phyloP scores from a whole-genome alignment of 1,140 invertebrate species.

The Daktulosphaira vitifoliae region DNA sequence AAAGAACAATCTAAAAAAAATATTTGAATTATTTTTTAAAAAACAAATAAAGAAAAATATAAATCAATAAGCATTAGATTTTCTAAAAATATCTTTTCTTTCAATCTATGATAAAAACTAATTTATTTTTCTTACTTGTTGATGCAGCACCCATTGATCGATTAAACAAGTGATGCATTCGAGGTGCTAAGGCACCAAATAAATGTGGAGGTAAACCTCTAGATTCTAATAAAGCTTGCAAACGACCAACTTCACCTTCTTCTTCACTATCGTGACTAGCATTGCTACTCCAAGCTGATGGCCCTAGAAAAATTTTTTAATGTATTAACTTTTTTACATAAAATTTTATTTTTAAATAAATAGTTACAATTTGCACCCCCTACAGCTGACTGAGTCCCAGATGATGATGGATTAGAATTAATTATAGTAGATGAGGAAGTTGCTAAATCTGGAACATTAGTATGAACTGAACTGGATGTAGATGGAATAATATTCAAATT shows the following conservation, averaged over 20 bases:
- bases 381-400: conserved; percentile 14
- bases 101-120: neutral
- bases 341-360: neutral
- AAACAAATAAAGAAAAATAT: too few species aligned
- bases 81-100: conserved; percentile 14
- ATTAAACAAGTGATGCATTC: conserved; percentile 95
- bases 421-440: conserved; percentile 3
- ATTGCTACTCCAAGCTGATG: conserved; percentile 23
- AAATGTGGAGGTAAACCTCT: conserved; percentile 89
- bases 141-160: conserved; percentile 71
- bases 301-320: neutral
- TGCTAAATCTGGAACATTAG: conserved; percentile 12
- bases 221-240: conserved; percentile 85
- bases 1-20: too few species aligned
- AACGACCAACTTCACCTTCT: conserved; percentile 77
- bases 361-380: neutral
- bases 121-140: conserved; percentile 11
- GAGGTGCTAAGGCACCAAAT: conserved; percentile 85
- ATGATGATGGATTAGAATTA: conserved; percentile 18
- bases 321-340: neutral
- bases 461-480: conserved; percentile 18
- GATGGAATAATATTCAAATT: conserved; percentile 18
- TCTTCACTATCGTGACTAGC: conserved; percentile 49
- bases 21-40: too few species aligned
- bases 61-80: too few species aligned